A percentile compares a stretch with the other conserved stretches of the same genome.
phyloP scores from a whole-genome alignment of 2,113 vertebrate genomes.

The Sturnus vulgaris region DNA sequence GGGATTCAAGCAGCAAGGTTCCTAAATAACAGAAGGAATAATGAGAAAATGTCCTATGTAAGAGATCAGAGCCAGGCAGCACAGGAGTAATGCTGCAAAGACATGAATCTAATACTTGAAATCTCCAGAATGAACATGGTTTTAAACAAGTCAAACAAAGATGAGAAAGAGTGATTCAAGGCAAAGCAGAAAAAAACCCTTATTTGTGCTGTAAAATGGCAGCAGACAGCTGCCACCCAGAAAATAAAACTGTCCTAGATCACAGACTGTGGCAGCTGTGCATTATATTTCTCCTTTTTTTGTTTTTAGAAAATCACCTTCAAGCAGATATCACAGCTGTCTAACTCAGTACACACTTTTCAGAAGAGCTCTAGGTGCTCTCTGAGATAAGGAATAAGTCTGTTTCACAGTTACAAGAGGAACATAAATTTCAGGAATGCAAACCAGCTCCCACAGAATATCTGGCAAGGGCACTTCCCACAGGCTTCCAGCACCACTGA shows the following conservation, averaged over 20 bases:
- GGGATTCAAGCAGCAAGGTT: background rate
- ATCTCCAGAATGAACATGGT: background rate
- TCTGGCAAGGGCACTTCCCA: background rate
- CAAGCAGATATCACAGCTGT: background rate
- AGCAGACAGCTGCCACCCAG: background rate
- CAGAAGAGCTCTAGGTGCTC: background rate
- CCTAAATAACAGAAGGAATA: background rate
- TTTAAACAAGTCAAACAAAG: background rate
- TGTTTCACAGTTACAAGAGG: background rate
- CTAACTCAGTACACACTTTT: background rate
- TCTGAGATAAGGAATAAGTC: background rate
- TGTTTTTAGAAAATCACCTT: background rate
- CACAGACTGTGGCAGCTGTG: background rate
- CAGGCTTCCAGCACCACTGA: background rate
- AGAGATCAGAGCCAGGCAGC: background rate
- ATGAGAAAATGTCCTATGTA: background rate
- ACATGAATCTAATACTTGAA: background rate
- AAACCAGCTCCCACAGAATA: background rate
- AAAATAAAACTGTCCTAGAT: background rate
- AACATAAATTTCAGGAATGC: background rate
- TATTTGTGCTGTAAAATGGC: background rate
- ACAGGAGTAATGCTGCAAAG: background rate
- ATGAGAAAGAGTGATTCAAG: background rate
- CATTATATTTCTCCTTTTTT: background rate
- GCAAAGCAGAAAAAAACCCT: rapidly evolving